phyloP scores from a whole-genome alignment of 2,888 invertebrate species.

The Trissolcus brochymenae region DNA sequence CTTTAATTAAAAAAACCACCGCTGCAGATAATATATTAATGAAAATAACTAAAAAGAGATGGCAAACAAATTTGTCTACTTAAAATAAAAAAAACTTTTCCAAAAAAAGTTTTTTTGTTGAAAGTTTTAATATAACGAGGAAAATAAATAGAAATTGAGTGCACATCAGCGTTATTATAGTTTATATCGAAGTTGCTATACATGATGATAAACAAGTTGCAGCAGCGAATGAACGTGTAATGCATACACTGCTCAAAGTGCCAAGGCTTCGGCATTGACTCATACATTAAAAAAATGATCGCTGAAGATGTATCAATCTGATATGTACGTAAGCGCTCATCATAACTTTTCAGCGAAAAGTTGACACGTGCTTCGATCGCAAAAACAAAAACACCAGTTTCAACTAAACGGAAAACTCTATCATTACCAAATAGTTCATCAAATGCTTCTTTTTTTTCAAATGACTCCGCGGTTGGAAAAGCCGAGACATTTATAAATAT shows the following conservation, averaged over 20 bases:
- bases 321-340: conserved; percentile 45
- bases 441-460: too few relatives aligned
- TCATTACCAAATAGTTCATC: neutral
- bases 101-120: too few relatives aligned
- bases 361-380: conserved; percentile 27
- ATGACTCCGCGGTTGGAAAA: too few relatives aligned
- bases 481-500: neutral
- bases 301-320: conserved; percentile 51
- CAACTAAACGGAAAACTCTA: conserved; percentile 3
- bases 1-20: too few relatives aligned
- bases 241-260: conserved; percentile 51
- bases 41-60: neutral
- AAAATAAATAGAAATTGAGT: neutral
- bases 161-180: conserved; percentile 22
- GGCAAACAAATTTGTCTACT: too few relatives aligned
- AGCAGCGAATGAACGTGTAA: conserved; percentile 43
- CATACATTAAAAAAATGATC: conserved; percentile 52
- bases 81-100: too few relatives aligned
- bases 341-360: conserved; percentile 39
- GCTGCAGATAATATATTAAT: neutral
- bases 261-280: conserved; percentile 57
- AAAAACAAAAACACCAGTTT: conserved; percentile 12
- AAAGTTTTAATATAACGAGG: neutral
- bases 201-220: conserved; percentile 49
- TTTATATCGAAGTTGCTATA: conserved; percentile 24